These are phyloP conservation scores for Scaptomyza flava DNA, from an alignment of 2,888 invertebrate species.

Conservation along the genomic window DNA sequence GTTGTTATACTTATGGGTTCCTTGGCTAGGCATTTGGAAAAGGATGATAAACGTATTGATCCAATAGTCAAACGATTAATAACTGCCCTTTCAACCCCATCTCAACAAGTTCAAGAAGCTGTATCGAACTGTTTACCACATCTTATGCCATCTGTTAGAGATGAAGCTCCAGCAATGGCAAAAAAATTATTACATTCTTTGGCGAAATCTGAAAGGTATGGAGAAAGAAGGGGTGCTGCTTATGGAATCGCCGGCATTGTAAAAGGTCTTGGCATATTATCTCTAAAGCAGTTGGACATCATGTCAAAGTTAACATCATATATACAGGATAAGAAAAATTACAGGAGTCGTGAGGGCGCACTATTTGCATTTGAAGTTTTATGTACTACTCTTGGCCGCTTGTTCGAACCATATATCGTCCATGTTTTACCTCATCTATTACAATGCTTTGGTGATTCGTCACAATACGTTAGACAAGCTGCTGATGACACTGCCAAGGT, in stretches of 20 bases:
- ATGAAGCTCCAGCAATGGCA: constrained; percentile 94
- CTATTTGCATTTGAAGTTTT: constrained; percentile 99
- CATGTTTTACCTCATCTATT: constrained; percentile 97
- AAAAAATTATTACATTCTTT: constrained; percentile 94
- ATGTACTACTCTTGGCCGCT: constrained; percentile 93
- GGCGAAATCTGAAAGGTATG: constrained; percentile 96
- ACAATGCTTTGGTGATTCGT: constrained; percentile 97
- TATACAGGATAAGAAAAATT: constrained; percentile 98
- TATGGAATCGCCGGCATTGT: constrained; percentile 98
- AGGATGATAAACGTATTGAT: constrained; percentile 94
- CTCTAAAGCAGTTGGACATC: constrained; percentile 97
- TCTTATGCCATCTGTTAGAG: constrained; percentile 95
- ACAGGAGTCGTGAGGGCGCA: constrained; percentile 96
- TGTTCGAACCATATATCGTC: constrained; percentile 99
- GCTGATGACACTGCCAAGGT: constrained; percentile 98
- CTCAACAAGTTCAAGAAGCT: constrained; percentile 98
- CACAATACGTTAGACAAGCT: constrained; percentile 97
- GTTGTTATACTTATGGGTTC: constrained; percentile 99
- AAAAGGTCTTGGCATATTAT: constrained; percentile 98
- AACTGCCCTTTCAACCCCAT: constrained; percentile 96
- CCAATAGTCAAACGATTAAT: constrained; percentile 97
- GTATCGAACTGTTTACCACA: constrained; percentile 98
- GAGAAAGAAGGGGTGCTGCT: constrained; percentile 94
- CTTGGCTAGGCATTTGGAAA: constrained; percentile 97
- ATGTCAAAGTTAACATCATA: constrained; percentile 97